Base-by-base conservation (phyloP, 30 jellyfish, hydroid and myxozoan species). In the Chironex yamaguchii region DNA sequence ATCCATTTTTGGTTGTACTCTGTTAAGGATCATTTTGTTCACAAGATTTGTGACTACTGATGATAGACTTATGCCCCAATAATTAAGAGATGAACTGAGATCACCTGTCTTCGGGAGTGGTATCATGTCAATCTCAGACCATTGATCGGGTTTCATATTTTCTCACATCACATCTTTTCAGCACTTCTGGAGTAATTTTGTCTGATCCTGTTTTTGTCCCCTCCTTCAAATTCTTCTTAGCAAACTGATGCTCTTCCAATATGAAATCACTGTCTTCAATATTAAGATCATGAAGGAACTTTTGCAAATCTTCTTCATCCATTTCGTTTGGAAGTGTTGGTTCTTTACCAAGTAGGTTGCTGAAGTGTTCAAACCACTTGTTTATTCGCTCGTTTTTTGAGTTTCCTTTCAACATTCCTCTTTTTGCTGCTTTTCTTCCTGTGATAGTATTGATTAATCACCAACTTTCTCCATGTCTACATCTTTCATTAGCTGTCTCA, bases 391-490 rank as follows among this genome's bases (percentile, higher is more conserved):
- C 81, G 3, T 29, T 17, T 14, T 71, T 22, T 23, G 67, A 23
- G 25, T 67, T 67, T 67, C 81, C 81, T 67, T 67, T 29, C 9
- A 67, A 14, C 20, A 67, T 25, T 3, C 68, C 81, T 6, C 23
- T 25, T 30, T 67, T 3, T 6, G 17, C 70, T 3, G 67, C 11
- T 67, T 67, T 67, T 67, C 81, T 25, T 6, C 70, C 81, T 21
- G 81, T n/a, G 9, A 67, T 67, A 22, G 11, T 67, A 22, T 67
- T 67, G 6, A 67, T 67, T 9, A 67, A 71, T 67, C 23, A 14
- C 71, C 81, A 67, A 22, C 81, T n/a, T n/a, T 67, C 81, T n/a
- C 71, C n/a, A 22, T 67, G 81, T 67, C 29, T 62, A 12, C 48
- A 14, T 14, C 11, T 69, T 67, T 6, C 22, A 29, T 29, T 29